Evolutionary conservation across 2,888 invertebrate genomes (phyloP), one percentile per base, ranked within the genome.

Genomic region (Cheilosia scutellata): DNA sequence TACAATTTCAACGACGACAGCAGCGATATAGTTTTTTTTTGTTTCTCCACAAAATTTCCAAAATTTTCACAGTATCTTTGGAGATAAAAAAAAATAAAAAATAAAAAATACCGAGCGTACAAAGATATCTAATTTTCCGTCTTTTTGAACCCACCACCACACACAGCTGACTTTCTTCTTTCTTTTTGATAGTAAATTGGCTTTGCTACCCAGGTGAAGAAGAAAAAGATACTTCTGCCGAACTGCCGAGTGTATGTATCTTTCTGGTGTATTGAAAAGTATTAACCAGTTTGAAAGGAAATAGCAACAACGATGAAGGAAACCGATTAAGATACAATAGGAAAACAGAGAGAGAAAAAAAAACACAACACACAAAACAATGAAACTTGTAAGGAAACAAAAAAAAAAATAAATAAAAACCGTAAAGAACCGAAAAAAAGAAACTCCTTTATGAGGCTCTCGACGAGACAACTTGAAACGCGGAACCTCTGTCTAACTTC

Each of bases 121-220:
- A 20, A 2, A 37, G 4, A 37, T 4, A 37, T 37, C 11, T 37
- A 31, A 70, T 72, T 72, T 62, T 72, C 29, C 44, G 62, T 55
- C 55, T 29, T 82, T 44, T 55, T 63, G 40, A 82, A 62, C 53
- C 37, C 71, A 72, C 63, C 68, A 53, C 57, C 68, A 53, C 57
- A 51, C 53, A 65, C 83, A 80, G 79, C 84, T 80, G 84, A 84
- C 80, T 84, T 80, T 80, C 79, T 80, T 76, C 51, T 76, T 71
- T 58, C 51, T 62, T 65, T 65, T 60, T 65, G 47, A 65, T 58
- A 57, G 44, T 29, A 75, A 65, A 68, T 63, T 51, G 31, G 37
- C 42, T 40, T 40, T 16, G 40, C 51, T 53, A 68, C 53, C 60
- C 68, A 68, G 77, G 68, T 70, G 60, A 70, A 6, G 62, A 60